Conservation (phyloP, 2,888 invertebrate species). For the Deilephila elpenor region DNA sequence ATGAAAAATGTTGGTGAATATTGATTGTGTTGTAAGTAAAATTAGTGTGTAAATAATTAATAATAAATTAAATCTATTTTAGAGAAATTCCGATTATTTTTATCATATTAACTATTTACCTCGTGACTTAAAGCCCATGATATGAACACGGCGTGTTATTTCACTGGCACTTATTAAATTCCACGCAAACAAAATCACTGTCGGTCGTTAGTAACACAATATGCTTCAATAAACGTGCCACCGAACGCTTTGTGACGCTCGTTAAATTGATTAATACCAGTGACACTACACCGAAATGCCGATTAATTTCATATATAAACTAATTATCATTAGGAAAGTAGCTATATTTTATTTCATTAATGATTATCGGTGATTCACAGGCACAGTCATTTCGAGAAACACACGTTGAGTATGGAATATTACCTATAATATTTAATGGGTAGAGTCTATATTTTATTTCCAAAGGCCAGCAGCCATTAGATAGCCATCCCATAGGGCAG, state of each 20-base stretch:
- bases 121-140: not conserved
- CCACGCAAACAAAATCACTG: not conserved
- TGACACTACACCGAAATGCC: slow-evolving; percentile 1
- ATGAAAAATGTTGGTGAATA: too few relatives aligned
- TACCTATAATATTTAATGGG: too few relatives aligned
- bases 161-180: slow-evolving; percentile 9
- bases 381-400: not conserved
- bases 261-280: slow-evolving; percentile 12
- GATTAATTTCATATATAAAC: not conserved
- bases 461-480: too few relatives aligned
- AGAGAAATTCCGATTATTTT: not conserved
- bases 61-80: not conserved
- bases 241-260: not conserved
- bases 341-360: not conserved
- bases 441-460: too few relatives aligned
- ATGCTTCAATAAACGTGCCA: not conserved
- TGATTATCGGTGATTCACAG: not conserved
- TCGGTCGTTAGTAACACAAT: slow-evolving; percentile 22
- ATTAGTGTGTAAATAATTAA: not conserved
- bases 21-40: not conserved
- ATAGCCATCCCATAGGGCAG: too few relatives aligned
- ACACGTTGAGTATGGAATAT: too few relatives aligned
- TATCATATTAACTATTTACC: slow-evolving; percentile 11
- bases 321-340: slow-evolving; percentile 3
- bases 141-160: not conserved